Evolutionary conservation across 2,888 invertebrate genomes (phyloP), one percentile per base, ranked within the genome.

Genomic region (Drosophila pseudotakahashii): DNA sequence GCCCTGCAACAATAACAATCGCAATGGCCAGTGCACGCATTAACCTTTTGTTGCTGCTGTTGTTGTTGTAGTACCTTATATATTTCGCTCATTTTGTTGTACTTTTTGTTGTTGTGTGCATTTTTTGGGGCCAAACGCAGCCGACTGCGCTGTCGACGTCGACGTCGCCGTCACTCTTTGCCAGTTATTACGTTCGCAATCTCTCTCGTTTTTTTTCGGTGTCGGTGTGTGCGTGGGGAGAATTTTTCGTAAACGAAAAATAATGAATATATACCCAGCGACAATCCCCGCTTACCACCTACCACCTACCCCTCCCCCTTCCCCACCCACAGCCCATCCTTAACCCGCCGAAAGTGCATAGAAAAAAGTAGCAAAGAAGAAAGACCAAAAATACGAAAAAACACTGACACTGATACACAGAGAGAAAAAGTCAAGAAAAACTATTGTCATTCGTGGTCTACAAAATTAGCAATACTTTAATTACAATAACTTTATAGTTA

Each of bases 171-270:
- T 73, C 84, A 81, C 87, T 84, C 73, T 88, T 81, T 77, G 85
- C 86, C 86, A 85, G 82, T 88, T 82, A 82, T 82, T 82, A 82
- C 82, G 79, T 79, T 81, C 88, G 68, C 88, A 87, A 81, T 78
- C 76, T 86, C 87, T 54, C 59, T 58, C 26, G 34, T 57, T 68
- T 61, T 71, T 85, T 87, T 84, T 73, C 63, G 81, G 79, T 50
- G 51, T 45, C 19, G 58, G 42, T 54, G 45, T 61, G 57, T 60
- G 55, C 60, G 61, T 71, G 63, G 77, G 70, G 79, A 76, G 78
- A 81, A 84, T 76, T 84, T 86, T 87, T 87, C 85, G 89, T 85
- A 86, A 89, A 89, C 88, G 88, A 88, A 89, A 88, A 85, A 89
- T 82, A 85, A 87, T 81, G 82, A 88, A 85, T 85, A 84, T 84